A percentile compares a stretch with the other conserved stretches of the same genome.
These are phyloP conservation scores for Cantharis flavilabris DNA, from an alignment of 2,888 invertebrate genomes.

Conservation along the genomic window DNA sequence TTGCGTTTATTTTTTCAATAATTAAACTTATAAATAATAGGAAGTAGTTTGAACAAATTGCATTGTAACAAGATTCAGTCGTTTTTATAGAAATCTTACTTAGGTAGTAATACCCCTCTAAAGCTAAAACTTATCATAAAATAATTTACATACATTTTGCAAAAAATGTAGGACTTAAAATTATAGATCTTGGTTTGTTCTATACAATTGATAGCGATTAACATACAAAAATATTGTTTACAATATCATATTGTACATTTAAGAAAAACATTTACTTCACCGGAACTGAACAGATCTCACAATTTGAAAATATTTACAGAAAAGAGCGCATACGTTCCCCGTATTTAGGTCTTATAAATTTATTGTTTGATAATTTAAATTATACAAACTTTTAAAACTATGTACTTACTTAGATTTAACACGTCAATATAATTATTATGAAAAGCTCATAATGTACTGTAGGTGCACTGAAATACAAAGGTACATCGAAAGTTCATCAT, in stretches of 20 bases:
- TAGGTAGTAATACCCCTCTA: not conserved
- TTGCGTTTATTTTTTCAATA: not conserved
- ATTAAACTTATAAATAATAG: constrained; percentile 8
- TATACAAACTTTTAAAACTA: not conserved
- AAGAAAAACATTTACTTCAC: not conserved
- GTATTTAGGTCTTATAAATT: not conserved
- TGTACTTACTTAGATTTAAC: not conserved
- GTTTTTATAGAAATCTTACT: not conserved
- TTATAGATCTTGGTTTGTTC: not conserved
- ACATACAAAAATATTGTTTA: constrained; percentile 1
- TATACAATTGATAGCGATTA: not conserved
- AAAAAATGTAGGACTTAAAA: not conserved
- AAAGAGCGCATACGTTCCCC: constrained; percentile 20
- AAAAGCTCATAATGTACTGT: not conserved
- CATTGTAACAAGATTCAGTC: constrained; percentile 14
- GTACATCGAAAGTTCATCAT: no score
- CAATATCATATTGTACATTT: not conserved
- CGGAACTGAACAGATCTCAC: not conserved
- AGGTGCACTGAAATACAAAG: no score
- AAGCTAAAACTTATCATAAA: not conserved
- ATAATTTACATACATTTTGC: not conserved
- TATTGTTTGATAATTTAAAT: not conserved
- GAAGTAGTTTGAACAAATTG: constrained; percentile 11
- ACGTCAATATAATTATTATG: not conserved
- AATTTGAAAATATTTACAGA: constrained; percentile 11